A percentile compares a stretch with the other conserved stretches of the same genome.
Evolutionary conservation across 2,888 invertebrate genomes (phyloP).

Genomic region (Anorthoa munda): DNA sequence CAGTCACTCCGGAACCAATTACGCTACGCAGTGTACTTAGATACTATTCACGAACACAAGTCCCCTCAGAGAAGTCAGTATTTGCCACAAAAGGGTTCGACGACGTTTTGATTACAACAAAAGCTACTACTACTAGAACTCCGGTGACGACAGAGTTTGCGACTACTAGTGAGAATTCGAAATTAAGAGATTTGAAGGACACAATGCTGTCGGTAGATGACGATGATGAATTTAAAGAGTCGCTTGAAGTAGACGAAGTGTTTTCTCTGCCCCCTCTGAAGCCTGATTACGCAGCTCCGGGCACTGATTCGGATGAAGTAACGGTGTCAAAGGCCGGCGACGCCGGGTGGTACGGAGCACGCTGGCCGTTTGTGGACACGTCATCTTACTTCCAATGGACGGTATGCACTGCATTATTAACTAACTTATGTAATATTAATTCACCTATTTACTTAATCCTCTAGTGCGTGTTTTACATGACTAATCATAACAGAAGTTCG

Average conservation of each 20-base stretch:
- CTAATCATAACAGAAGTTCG: constrained; percentile 67
- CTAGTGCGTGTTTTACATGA: constrained; percentile 68
- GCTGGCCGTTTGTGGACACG: constrained; percentile 93
- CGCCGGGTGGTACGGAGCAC: constrained; percentile 91
- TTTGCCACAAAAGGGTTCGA: constrained; percentile 80
- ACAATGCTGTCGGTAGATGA: constrained; percentile 86
- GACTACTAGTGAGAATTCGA: constrained; percentile 76
- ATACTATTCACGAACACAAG: constrained; percentile 79
- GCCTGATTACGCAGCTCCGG: constrained; percentile 77
- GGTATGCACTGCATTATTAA: constrained; percentile 85
- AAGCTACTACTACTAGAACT: constrained; percentile 75
- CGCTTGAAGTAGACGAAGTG: constrained; percentile 87
- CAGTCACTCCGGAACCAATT: constrained; percentile 81
- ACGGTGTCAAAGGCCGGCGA: constrained; percentile 84
- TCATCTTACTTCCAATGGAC: constrained; percentile 93
- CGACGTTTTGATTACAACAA: constrained; percentile 84
- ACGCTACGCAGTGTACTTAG: constrained; percentile 81
- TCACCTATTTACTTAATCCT: constrained; percentile 62
- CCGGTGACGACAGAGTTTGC: constrained; percentile 75
- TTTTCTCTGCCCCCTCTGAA: constrained; percentile 86
- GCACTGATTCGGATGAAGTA: constrained; percentile 84
- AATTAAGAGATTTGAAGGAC: constrained; percentile 85
- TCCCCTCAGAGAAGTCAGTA: constrained; percentile 78
- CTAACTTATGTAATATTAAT: constrained; percentile 71
- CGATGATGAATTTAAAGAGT: constrained; percentile 88